Conservation (phyloP, 2,113 vertebrate species). For the Sialia sialis region DNA sequence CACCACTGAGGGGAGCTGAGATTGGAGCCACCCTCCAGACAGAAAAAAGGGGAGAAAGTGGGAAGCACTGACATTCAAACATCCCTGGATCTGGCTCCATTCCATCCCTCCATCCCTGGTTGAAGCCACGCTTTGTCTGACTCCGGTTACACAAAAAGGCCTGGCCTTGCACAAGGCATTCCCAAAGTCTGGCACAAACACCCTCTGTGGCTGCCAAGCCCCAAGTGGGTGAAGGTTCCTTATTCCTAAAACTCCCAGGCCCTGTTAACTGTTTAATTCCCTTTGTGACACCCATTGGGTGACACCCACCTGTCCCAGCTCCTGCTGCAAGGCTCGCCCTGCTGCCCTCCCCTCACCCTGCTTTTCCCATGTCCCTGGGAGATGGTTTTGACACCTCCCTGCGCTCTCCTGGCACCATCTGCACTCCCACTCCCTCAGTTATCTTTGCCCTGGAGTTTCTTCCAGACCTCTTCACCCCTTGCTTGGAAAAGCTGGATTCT, state of each 20-base stretch:
- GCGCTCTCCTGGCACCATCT: neutral
- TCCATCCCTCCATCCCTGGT: accelerated
- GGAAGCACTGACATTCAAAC: neutral
- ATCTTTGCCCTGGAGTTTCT: neutral
- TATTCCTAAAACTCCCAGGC: neutral
- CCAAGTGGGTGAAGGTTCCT: constrained; percentile 11
- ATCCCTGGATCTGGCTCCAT: neutral
- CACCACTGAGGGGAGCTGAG: neutral
- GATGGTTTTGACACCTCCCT: neutral
- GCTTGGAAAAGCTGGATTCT: neutral
- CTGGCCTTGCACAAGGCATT: neutral
- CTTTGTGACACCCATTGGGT: accelerated
- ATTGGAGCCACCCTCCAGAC: neutral
- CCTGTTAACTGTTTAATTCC: neutral
- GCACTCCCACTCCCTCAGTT: neutral
- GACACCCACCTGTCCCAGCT: neutral
- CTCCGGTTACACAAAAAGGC: neutral
- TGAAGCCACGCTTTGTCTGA: neutral
- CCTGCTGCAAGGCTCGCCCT: neutral
- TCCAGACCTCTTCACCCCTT: neutral
- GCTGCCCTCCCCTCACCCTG: neutral
- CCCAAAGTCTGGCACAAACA: constrained; percentile 34
- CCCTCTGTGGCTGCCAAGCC: neutral
- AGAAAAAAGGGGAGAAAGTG: neutral
- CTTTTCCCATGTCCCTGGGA: neutral